Evolutionary conservation across 2,113 vertebrate species (phyloP).

Genomic region (Brachypodius melanocephalos): DNA sequence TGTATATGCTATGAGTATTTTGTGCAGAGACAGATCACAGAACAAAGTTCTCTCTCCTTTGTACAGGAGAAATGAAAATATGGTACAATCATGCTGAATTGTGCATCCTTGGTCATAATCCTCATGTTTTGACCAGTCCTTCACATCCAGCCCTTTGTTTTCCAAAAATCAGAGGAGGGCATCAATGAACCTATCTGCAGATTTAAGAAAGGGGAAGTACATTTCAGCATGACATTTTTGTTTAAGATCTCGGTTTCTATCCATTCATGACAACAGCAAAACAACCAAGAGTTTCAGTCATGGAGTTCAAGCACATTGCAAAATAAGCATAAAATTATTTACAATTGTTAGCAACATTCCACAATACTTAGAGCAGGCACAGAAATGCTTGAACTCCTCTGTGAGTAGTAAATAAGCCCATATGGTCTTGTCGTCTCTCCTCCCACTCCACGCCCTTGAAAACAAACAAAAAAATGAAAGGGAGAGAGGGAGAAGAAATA

Average conservation of each 20-base stretch:
- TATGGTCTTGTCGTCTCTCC: background rate
- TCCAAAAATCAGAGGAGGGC: background rate
- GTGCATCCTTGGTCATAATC: background rate
- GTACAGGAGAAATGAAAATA: background rate
- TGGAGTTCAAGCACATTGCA: background rate
- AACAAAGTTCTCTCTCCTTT: background rate
- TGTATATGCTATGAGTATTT: background rate
- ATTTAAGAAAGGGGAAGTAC: background rate
- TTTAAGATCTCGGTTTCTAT: background rate
- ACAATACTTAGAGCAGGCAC: background rate
- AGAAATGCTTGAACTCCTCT: conserved; percentile 38
- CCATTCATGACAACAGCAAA: conserved; percentile 7
- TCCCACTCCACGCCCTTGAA: background rate
- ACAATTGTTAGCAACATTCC: conserved; percentile 41
- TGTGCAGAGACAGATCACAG: background rate
- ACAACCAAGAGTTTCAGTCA: background rate
- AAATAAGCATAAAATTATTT: conserved; percentile 32
- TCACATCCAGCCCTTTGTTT: background rate
- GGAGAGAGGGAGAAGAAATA: background rate
- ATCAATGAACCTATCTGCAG: background rate
- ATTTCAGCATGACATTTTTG: background rate
- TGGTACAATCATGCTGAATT: background rate
- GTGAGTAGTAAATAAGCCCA: conserved; percentile 29
- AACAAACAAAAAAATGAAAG: background rate
- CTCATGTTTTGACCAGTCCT: background rate